Percentiles rank a stretch among this genome's conserved stretches.
Conservation (phyloP, 2,113 vertebrate genomes). For the Lampris megalopsis region DNA sequence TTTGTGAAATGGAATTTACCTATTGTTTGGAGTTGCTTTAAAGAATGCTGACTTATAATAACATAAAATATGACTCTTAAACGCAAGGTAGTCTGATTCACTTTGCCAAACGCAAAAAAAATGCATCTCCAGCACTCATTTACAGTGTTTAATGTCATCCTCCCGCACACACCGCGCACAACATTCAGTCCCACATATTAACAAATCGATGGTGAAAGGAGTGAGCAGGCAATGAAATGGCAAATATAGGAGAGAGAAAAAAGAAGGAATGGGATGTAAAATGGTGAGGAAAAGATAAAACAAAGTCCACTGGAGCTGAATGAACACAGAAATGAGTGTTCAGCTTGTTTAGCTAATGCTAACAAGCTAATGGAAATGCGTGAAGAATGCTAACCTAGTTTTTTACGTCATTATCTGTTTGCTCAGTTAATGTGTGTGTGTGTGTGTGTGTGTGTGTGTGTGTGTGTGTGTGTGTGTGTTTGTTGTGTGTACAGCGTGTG, state of each 20-base stretch:
- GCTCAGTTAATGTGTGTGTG: slow-evolving; percentile 44
- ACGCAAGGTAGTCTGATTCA: background rate
- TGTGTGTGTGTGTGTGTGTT: slow-evolving; percentile 49
- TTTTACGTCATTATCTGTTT: slow-evolving; percentile 75
- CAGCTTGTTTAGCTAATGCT: slow-evolving; percentile 61
- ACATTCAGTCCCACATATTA: slow-evolving; percentile 14
- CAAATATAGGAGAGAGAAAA: slow-evolving; percentile 20
- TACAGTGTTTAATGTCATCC: background rate
- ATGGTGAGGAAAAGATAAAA: slow-evolving; percentile 47
- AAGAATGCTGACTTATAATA: slow-evolving; percentile 18
- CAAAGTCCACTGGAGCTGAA: slow-evolving; percentile 66
- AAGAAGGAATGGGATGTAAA: slow-evolving; percentile 52
- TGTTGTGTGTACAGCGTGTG: slow-evolving; percentile 75
- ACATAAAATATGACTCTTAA: slow-evolving; percentile 2
- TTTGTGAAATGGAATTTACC: background rate
- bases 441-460: slow-evolving; percentile 56
- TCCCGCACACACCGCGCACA: slow-evolving; percentile 31
- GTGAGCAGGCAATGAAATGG: slow-evolving; percentile 45
- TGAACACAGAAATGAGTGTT: slow-evolving; percentile 46
- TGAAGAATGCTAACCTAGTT: slow-evolving; percentile 72
- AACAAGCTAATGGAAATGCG: slow-evolving; percentile 63
- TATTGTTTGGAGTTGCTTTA: background rate
- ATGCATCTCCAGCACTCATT: slow-evolving; percentile 17
- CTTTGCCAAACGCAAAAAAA: background rate
- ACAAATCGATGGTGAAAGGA: slow-evolving; percentile 34